A percentile compares a stretch with the other conserved stretches of the same genome.
These are phyloP conservation scores for Drosophila ercepeae DNA, from an alignment of 1,140 invertebrate species.

Conservation along the genomic window DNA sequence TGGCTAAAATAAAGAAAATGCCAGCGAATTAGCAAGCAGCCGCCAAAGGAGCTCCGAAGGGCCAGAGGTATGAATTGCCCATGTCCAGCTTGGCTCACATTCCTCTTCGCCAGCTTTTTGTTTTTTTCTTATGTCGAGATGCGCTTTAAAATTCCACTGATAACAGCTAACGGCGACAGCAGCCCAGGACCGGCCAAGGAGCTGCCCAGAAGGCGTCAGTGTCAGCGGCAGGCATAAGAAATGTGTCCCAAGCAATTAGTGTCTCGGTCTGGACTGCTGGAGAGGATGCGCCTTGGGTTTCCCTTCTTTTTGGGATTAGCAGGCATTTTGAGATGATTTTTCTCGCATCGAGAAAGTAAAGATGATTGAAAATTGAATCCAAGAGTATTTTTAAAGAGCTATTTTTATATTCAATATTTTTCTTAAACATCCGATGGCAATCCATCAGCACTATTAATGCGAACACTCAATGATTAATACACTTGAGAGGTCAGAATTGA, in stretches of 20 bases:
- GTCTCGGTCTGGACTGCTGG: slow-evolving; percentile 24
- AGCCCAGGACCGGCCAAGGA: slow-evolving; percentile 18
- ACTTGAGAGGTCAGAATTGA: slow-evolving; percentile 43
- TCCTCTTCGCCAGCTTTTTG: slow-evolving; percentile 2
- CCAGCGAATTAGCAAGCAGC: slow-evolving; percentile 71
- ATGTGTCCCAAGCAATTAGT: slow-evolving; percentile 74
- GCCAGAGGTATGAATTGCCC: slow-evolving; percentile 67
- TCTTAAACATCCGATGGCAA: neutral
- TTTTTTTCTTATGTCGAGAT: slow-evolving; percentile 45
- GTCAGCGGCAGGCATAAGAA: slow-evolving; percentile 73
- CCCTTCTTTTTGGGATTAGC: neutral
- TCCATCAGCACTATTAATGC: slow-evolving; percentile 42
- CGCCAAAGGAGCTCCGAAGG: slow-evolving; percentile 23
- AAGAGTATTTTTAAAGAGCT: neutral
- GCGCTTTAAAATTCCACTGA: slow-evolving; percentile 79
- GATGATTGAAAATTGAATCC: neutral
- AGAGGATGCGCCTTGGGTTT: slow-evolving; percentile 9
- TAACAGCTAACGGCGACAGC: slow-evolving; percentile 58
- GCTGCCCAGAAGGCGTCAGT: slow-evolving; percentile 64
- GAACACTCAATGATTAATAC: slow-evolving; percentile 54
- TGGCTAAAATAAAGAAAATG: slow-evolving; percentile 81
- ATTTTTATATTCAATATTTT: neutral
- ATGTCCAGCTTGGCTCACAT: slow-evolving; percentile 56
- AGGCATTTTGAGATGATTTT: neutral
- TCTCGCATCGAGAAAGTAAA: neutral